Conservation (phyloP, 2,888 invertebrate species). For the Abrostola triplasia region DNA sequence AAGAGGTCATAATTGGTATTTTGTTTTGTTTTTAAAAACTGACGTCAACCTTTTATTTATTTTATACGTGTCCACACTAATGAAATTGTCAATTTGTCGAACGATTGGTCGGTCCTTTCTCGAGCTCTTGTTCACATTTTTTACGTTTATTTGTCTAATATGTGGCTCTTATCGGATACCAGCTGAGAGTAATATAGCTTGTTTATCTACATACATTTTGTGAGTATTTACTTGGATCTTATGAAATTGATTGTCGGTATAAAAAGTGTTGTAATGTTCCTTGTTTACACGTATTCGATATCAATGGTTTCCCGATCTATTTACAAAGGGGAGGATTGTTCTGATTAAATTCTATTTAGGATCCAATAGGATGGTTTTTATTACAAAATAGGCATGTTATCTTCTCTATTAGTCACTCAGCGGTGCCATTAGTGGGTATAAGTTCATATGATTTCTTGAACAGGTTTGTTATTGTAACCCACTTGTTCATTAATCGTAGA, state of each 20-base stretch:
- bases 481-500: conserved; percentile 54
- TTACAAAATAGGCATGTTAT: conserved; percentile 15
- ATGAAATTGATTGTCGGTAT: conserved; percentile 24
- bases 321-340: conserved; percentile 86
- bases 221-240: conserved; percentile 65
- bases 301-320: conserved; percentile 73
- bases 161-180: conserved; percentile 73
- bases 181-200: conserved; percentile 71
- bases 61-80: conserved; percentile 43
- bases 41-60: conserved; percentile 36
- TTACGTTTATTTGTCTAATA: conserved; percentile 78
- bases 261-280: conserved; percentile 63
- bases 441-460: conserved; percentile 29
- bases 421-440: conserved; percentile 13
- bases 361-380: conserved; percentile 9
- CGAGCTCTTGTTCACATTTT: conserved; percentile 73
- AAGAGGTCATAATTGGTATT: conserved; percentile 9
- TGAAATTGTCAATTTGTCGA: conserved; percentile 65
- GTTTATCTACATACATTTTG: conserved; percentile 65
- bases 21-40: conserved; percentile 16
- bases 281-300: conserved; percentile 86
- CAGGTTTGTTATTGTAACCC: conserved; percentile 59
- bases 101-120: conserved; percentile 74
- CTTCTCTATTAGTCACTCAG: conserved; percentile 9
- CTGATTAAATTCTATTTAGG: conserved; percentile 34